Evolutionary conservation across 2,113 vertebrate genomes (phyloP).

Genomic region (Nothobranchius furzeri): DNA sequence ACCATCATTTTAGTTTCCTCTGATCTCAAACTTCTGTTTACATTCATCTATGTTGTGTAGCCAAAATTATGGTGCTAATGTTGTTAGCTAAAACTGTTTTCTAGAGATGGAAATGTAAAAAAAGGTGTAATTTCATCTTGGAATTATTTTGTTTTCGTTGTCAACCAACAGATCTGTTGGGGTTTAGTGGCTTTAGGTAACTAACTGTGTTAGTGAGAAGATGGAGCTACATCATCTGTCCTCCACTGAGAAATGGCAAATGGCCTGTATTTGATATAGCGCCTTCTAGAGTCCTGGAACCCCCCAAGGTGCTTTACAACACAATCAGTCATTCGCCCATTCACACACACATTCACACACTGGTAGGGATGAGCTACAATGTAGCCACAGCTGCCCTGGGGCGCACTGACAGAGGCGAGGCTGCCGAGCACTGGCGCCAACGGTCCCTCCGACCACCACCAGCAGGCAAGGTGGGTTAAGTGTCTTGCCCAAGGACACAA

Average conservation of each 20-base stretch:
- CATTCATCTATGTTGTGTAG: conserved; percentile 7
- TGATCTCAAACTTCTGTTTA: conserved; percentile 30
- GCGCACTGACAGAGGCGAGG: no score
- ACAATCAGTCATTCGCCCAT: no score
- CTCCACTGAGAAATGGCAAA: conserved; percentile 4
- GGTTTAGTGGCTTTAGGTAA: conserved; percentile 39
- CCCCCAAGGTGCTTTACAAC: no score
- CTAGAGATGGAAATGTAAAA: neutral
- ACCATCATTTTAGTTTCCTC: conserved; percentile 15
- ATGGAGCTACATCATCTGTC: conserved; percentile 45
- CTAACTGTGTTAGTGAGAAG: conserved; percentile 40
- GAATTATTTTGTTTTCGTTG: conserved; percentile 39
- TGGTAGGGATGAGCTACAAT: no score
- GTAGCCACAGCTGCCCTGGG: no score
- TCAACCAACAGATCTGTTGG: conserved; percentile 39
- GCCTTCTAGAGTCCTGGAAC: no score
- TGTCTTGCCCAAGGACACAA: no score
- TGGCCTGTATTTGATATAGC: no score
- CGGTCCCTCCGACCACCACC: no score
- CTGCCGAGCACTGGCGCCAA: no score
- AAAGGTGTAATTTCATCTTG: conserved; percentile 1
- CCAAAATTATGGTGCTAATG: neutral
- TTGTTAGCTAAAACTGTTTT: neutral
- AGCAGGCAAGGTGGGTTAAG: no score
- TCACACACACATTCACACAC: no score